phyloP scores from a whole-genome alignment of 1,140 invertebrate genomes.

The Ooceraea biroi region DNA sequence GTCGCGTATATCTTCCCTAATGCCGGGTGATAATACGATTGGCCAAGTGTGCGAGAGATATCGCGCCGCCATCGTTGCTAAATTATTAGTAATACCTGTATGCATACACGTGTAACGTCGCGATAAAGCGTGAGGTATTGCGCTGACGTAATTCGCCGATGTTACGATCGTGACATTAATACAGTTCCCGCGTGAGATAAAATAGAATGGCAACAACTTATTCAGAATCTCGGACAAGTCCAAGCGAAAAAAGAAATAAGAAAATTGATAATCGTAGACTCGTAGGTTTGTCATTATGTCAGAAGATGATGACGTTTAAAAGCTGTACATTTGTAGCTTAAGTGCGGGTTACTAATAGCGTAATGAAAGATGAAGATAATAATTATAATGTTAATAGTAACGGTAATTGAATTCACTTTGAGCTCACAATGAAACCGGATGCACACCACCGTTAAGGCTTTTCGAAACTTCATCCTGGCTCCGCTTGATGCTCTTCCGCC shows the following conservation, averaged over 20 bases:
- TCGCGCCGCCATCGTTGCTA: constrained; percentile 45
- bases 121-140: constrained; percentile 55
- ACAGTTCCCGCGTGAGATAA: not conserved
- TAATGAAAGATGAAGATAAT: not conserved
- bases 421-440: constrained; percentile 30
- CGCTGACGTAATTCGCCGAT: constrained; percentile 41
- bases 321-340: not conserved
- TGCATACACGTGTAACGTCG: constrained; percentile 55
- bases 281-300: no score
- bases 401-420: constrained; percentile 19
- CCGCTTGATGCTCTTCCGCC: not conserved
- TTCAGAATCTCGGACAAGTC: not conserved
- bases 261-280: not conserved
- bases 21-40: constrained; percentile 59
- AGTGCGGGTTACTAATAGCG: not conserved
- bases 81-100: constrained; percentile 58
- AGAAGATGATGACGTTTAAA: not conserved
- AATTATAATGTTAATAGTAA: not conserved
- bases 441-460: constrained; percentile 3
- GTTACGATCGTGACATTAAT: constrained; percentile 40
- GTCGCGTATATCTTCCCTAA: constrained; percentile 59
- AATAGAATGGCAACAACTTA: constrained; percentile 1
- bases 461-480: constrained; percentile 26
- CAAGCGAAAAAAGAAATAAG: not conserved
- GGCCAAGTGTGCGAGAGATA: constrained; percentile 53